These are phyloP conservation scores for Karalla daura DNA, from an alignment of 2,797 vertebrate species.

Conservation along the genomic window DNA sequence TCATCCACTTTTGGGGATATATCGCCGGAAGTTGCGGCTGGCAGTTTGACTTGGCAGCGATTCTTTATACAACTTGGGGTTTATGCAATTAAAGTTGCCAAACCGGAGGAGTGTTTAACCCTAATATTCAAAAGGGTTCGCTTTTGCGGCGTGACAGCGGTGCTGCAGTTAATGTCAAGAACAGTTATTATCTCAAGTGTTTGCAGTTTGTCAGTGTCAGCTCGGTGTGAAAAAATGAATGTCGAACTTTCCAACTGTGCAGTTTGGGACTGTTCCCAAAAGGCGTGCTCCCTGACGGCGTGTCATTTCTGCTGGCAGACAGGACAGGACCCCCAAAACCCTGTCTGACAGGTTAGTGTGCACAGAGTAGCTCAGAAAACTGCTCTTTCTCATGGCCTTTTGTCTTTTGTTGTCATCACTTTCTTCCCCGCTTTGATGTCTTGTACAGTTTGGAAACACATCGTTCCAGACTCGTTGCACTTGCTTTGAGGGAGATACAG, in stretches of 20 bases:
- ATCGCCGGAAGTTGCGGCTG: slow-evolving; percentile 29
- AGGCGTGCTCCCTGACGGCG: slow-evolving; percentile 39
- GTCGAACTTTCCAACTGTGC: slow-evolving; percentile 42
- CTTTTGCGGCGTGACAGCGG: slow-evolving; percentile 13
- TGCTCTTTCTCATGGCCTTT: slow-evolving; percentile 71
- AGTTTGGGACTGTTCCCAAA: slow-evolving; percentile 54
- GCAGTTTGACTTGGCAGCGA: slow-evolving; percentile 47
- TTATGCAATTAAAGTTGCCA: slow-evolving; percentile 58
- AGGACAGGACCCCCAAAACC: slow-evolving; percentile 65
- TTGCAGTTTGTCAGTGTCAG: slow-evolving; percentile 27
- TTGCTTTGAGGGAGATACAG: slow-evolving; percentile 45
- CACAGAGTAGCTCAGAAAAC: slow-evolving; percentile 36
- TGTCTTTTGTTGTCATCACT: slow-evolving; percentile 70
- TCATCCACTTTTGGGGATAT: slow-evolving; percentile 56
- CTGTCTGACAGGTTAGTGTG: slow-evolving; percentile 73
- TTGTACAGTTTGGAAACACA: slow-evolving; percentile 61
- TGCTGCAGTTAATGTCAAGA: slow-evolving; percentile 14
- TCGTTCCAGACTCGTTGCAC: slow-evolving; percentile 26
- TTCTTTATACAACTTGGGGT: slow-evolving; percentile 44
- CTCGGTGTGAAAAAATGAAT: slow-evolving; percentile 28
- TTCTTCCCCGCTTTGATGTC: slow-evolving; percentile 61
- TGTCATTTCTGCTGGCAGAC: slow-evolving; percentile 69
- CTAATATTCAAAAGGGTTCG: slow-evolving; percentile 13
- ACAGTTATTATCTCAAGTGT: slow-evolving; percentile 21
- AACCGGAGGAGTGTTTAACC: slow-evolving; percentile 36